Percentiles rank a stretch among this genome's conserved stretches.
These are phyloP conservation scores for Muscina levida DNA, from an alignment of 2,888 invertebrate species.

Conservation along the genomic window DNA sequence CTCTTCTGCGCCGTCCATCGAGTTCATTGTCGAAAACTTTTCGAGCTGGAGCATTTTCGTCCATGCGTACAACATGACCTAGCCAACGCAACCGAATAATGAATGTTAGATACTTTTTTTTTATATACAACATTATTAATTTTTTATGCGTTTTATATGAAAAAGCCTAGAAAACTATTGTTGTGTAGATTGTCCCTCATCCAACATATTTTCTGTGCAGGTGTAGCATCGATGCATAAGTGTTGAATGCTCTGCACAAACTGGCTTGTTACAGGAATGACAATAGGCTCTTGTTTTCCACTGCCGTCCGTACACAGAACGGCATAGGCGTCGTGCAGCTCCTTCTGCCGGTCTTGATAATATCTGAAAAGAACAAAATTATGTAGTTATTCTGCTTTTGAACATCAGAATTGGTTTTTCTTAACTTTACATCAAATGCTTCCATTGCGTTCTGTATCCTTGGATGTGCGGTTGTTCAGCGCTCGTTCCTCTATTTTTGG, in stretches of 20 bases:
- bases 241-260: constrained; percentile 47
- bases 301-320: constrained; percentile 31
- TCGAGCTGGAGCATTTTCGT: no score
- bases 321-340: constrained; percentile 27
- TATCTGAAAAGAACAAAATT: constrained; percentile 5
- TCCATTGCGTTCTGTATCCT: constrained; percentile 31
- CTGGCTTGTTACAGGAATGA: constrained; percentile 37
- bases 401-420: background rate
- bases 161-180: background rate
- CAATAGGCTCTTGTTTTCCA: constrained; percentile 38
- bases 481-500: constrained; percentile 46
- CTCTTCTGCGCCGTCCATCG: no score
- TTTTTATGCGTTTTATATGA: constrained; percentile 4
- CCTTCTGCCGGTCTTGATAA: constrained; percentile 13
- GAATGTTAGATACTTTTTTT: constrained; percentile 5
- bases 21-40: no score
- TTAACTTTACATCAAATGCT: constrained; percentile 26
- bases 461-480: constrained; percentile 31
- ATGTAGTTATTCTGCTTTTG: constrained; percentile 7
- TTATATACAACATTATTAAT: background rate
- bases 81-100: background rate
- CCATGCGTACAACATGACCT: no score
- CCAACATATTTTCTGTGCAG: background rate
- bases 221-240: constrained; percentile 22
- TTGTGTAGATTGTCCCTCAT: background rate